phyloP scores from a whole-genome alignment of 2,888 invertebrate species.

The Chironomus riparius region DNA sequence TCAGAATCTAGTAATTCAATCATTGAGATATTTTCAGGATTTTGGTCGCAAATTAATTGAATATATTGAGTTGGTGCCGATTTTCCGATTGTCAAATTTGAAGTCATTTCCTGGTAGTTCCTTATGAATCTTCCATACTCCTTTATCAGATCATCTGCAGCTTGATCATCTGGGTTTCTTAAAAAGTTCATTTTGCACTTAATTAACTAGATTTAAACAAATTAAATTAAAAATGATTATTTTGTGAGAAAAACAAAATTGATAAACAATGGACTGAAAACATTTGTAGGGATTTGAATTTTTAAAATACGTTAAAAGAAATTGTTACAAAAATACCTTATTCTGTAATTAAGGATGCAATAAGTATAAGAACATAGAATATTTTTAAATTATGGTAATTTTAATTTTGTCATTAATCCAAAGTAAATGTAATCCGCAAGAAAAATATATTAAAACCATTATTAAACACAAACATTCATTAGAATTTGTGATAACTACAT shows the following conservation, averaged over 20 bases:
- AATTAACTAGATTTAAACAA: too few species aligned
- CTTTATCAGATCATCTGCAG: neutral
- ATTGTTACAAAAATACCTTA: too few species aligned
- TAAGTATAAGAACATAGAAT: too few species aligned
- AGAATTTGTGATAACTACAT: conserved; percentile 53
- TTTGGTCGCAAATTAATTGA: neutral
- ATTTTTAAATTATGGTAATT: neutral
- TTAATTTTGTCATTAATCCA: neutral
- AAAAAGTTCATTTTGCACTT: conserved; percentile 4
- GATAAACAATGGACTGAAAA: neutral
- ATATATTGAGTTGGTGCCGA: conserved; percentile 36
- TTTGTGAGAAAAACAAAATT: neutral
- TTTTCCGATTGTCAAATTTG: neutral
- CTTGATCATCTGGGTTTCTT: neutral
- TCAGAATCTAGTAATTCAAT: conserved; percentile 70
- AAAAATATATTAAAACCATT: too few species aligned
- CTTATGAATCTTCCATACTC: neutral
- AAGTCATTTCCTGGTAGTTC: neutral
- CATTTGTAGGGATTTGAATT: neutral
- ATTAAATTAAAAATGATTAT: neutral
- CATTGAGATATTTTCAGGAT: conserved; percentile 53
- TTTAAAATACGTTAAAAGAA: neutral
- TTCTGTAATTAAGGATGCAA: too few species aligned
- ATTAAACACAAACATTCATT: too few species aligned
- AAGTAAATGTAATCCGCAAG: too few species aligned